These are phyloP conservation scores for Rana temporaria DNA, from an alignment of 2,113 vertebrate genomes.

Conservation along the genomic window DNA sequence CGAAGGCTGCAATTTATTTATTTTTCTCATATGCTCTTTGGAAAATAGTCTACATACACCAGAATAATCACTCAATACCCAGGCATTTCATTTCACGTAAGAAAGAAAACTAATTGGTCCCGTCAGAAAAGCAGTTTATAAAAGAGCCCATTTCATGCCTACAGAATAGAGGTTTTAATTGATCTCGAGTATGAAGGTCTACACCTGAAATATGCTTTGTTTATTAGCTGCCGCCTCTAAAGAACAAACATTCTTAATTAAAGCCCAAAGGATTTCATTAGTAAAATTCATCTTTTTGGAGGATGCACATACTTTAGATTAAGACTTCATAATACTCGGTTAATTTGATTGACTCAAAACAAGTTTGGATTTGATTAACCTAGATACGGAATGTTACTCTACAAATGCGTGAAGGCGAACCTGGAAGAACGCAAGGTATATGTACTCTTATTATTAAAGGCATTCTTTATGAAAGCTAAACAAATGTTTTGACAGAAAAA, in stretches of 20 bases:
- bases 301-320: neutral
- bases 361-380: conserved; percentile 23
- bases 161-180: conserved; percentile 17
- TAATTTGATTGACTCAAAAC: conserved; percentile 31
- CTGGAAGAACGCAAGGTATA: too few species aligned
- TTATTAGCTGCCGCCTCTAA: conserved; percentile 25
- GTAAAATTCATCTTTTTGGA: conserved; percentile 5
- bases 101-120: conserved; percentile 42
- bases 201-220: conserved; percentile 42
- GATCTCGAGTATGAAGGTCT: conserved; percentile 22
- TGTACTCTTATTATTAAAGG: too few species aligned
- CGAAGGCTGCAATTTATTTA: neutral
- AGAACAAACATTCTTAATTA: conserved; percentile 32
- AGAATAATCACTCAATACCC: neutral
- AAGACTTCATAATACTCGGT: conserved; percentile 9
- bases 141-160: neutral
- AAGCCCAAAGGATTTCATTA: conserved; percentile 41
- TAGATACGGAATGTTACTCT: conserved; percentile 10
- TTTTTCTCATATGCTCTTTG: too few species aligned
- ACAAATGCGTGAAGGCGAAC: too few species aligned
- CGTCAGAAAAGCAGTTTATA: conserved; percentile 32
- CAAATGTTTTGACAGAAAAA: too few species aligned
- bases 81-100: conserved; percentile 1
- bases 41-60: neutral
- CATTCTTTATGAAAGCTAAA: too few species aligned